Evolutionary conservation across 2,113 vertebrate species (phyloP).

Genomic region (Scartelaos histophorus): DNA sequence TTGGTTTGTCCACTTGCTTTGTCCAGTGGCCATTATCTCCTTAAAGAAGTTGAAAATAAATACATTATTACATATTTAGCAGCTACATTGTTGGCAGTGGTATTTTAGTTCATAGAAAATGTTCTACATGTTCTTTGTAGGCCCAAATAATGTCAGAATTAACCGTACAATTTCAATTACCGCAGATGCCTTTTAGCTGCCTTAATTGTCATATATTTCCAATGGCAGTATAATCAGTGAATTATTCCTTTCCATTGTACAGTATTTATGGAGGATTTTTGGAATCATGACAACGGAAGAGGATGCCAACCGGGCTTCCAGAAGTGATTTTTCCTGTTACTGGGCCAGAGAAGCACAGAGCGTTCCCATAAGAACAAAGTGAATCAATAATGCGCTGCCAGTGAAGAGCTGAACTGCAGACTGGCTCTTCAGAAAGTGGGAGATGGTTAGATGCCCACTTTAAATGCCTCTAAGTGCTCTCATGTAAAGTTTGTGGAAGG

Average conservation of each 20-base stretch:
- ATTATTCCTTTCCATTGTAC: background rate
- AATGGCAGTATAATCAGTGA: background rate
- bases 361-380: conserved; percentile 26
- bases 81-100: too few species aligned
- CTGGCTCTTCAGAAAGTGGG: conserved; percentile 37
- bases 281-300: background rate
- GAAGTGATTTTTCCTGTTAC: conserved; percentile 19
- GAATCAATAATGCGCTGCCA: conserved; percentile 45
- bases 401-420: conserved; percentile 19
- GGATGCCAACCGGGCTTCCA: background rate
- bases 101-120: too few species aligned
- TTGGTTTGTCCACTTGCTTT: too few species aligned
- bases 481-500: conserved; percentile 42
- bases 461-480: conserved; percentile 57
- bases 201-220: background rate
- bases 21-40: too few species aligned
- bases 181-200: too few species aligned
- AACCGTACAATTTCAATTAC: too few species aligned
- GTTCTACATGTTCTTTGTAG: too few species aligned
- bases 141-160: too few species aligned
- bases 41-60: too few species aligned
- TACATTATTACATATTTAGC: too few species aligned
- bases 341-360: background rate
- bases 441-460: conserved; percentile 39
- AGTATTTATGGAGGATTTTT: background rate